phyloP scores from a whole-genome alignment of 2,888 invertebrate genomes.

The Clostera curtula region DNA sequence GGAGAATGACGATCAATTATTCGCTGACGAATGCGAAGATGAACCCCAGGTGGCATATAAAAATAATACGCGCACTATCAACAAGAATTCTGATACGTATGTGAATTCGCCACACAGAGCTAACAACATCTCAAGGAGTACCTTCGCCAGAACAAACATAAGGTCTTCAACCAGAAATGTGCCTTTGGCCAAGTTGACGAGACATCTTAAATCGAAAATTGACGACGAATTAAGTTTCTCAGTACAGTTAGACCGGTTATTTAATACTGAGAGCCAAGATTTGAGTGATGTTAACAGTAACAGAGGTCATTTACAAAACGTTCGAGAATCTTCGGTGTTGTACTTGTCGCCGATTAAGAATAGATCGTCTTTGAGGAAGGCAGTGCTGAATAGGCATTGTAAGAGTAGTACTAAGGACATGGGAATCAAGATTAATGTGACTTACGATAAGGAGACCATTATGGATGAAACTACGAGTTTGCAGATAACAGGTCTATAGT shows the following conservation, averaged over 20 bases:
- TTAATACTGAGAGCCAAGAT: constrained; percentile 29
- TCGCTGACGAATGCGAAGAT: constrained; percentile 32
- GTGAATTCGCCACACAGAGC: constrained; percentile 34
- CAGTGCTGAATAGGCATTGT: constrained; percentile 40
- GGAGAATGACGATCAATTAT: constrained; percentile 47
- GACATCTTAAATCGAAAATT: constrained; percentile 40
- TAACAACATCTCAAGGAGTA: constrained; percentile 41
- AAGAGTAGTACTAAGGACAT: constrained; percentile 20
- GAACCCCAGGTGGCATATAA: constrained; percentile 21
- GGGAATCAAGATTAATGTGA: constrained; percentile 12
- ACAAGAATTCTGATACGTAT: constrained; percentile 38
- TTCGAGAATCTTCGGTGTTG: constrained; percentile 39
- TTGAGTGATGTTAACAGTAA: constrained; percentile 14
- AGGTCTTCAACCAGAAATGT: constrained; percentile 42
- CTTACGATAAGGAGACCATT: constrained; percentile 25
- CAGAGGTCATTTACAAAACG: constrained; percentile 20
- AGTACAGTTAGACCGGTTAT: constrained; percentile 47
- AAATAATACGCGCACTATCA: constrained; percentile 44
- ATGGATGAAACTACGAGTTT: constrained; percentile 49
- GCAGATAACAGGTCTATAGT: constrained; percentile 52
- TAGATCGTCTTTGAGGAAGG: constrained; percentile 48
- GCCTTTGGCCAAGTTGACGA: constrained; percentile 43
- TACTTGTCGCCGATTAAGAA: constrained; percentile 48
- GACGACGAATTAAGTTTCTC: constrained; percentile 53
- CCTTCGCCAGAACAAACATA: constrained; percentile 47